Conservation (phyloP, 2,113 vertebrate species). For the rat (Rattus norvegicus) region GRCr8 NC_086023.1:124103001-124103500, state of each 20-base stretch:
- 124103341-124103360: accelerated
- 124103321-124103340: neutral
- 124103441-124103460: neutral
- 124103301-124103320: neutral
- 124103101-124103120: neutral
- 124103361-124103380: neutral
- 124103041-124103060: no score
- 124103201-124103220: neutral
- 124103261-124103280: neutral
- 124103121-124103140: neutral
- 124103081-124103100: neutral
- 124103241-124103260: neutral
- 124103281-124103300: neutral
- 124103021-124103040: neutral
- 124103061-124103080: no score
- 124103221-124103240: neutral
- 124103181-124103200: neutral
- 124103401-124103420: neutral
- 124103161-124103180: neutral
- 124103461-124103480: neutral
- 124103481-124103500: neutral
- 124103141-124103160: neutral
- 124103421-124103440: neutral
- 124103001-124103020: neutral
- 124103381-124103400: neutral